Conservation (phyloP, 37 sponge, comb jelly and placozoan genomes). For the Axinella damicornis region DNA sequence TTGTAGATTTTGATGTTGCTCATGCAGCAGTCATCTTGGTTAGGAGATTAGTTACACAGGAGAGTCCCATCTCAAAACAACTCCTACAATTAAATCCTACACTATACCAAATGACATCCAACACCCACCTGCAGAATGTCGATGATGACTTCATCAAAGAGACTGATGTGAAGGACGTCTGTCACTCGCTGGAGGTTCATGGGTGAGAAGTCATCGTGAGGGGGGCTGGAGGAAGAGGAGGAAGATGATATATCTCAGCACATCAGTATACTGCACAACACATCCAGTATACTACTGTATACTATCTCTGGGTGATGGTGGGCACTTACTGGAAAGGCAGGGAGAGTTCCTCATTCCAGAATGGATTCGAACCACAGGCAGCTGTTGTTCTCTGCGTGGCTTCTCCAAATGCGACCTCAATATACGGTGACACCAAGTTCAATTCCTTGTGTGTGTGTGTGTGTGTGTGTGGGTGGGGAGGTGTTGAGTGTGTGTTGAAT, state of each 20-base stretch:
- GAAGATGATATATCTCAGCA: too few relatives aligned
- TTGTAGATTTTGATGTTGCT: too few relatives aligned
- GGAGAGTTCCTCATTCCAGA: slow-evolving; percentile 94
- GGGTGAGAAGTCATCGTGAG: slow-evolving; percentile 82
- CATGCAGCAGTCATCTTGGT: too few relatives aligned
- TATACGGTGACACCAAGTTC: slow-evolving; percentile 59
- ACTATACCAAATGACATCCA: too few relatives aligned
- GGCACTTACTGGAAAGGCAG: slow-evolving; percentile 71
- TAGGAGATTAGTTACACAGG: too few relatives aligned
- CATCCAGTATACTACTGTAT: too few relatives aligned
- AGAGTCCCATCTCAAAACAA: too few relatives aligned
- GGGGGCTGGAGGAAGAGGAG: slow-evolving; percentile 58
- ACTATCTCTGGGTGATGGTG: too few relatives aligned
- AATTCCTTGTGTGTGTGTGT: slow-evolving; percentile 1
- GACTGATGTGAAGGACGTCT: slow-evolving; percentile 75
- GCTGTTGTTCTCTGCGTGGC: slow-evolving; percentile 61
- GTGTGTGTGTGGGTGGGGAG: slow-evolving; percentile 1
- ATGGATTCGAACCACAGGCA: slow-evolving; percentile 89
- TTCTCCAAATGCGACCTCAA: slow-evolving; percentile 89
- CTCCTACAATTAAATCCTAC: too few relatives aligned
- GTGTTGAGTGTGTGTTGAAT: slow-evolving; percentile 24
- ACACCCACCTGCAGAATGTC: slow-evolving; percentile 66
- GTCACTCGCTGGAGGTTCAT: slow-evolving; percentile 59
- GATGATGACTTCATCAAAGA: slow-evolving; percentile 89
- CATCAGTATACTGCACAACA: too few relatives aligned